These are phyloP conservation scores for Salvelinus alpinus DNA, from an alignment of 2,113 vertebrate species.

Conservation along the genomic window DNA sequence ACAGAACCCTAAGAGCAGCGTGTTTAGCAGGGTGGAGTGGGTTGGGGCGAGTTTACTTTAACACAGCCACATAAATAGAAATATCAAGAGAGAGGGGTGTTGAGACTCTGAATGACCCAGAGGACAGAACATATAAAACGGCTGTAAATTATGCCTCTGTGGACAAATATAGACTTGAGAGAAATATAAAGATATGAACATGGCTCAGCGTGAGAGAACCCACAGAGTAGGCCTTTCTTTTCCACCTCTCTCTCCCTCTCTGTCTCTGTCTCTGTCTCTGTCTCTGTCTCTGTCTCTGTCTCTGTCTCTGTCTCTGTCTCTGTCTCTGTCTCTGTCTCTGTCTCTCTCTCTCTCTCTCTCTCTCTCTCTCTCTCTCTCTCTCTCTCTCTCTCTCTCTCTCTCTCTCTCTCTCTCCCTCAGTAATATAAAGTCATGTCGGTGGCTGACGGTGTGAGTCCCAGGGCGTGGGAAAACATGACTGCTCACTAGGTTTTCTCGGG, in stretches of 20 bases:
- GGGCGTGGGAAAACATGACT: too few relatives aligned
- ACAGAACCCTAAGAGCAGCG: too few relatives aligned
- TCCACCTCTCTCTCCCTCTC: neutral
- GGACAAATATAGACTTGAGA: constrained; percentile 47
- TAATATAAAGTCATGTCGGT: neutral
- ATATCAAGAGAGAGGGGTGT: constrained; percentile 48
- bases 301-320: neutral
- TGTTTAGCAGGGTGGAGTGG: neutral
- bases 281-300: constrained; percentile 9
- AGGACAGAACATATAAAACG: constrained; percentile 54
- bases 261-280: constrained; percentile 3
- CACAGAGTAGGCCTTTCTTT: neutral
- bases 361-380: constrained; percentile 16
- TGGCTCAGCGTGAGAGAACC: constrained; percentile 34
- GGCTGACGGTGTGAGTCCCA: too few relatives aligned
- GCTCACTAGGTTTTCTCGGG: too few relatives aligned
- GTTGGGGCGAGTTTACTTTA: constrained; percentile 8
- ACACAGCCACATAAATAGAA: constrained; percentile 24
- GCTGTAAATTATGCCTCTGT: constrained; percentile 53
- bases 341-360: neutral
- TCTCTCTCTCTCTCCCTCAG: constrained; percentile 9
- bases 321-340: constrained; percentile 10
- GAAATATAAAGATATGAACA: constrained; percentile 59
- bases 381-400: constrained; percentile 6
- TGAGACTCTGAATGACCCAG: constrained; percentile 60